phyloP scores from a whole-genome alignment of 2,888 invertebrate genomes.

The Stenurella melanura region DNA sequence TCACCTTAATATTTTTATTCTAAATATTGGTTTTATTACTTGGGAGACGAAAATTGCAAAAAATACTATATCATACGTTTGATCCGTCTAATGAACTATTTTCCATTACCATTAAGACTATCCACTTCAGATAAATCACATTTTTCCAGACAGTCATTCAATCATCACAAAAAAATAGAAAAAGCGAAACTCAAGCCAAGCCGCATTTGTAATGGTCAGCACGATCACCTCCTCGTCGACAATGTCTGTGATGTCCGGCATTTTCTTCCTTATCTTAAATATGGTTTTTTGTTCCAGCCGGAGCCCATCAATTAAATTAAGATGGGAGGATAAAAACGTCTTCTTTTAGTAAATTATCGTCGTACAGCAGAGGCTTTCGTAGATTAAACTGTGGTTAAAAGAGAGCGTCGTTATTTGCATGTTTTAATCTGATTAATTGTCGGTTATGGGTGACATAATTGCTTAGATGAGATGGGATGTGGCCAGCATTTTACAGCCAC shows the following conservation, averaged over 20 bases:
- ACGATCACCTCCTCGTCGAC: slow-evolving; percentile 1
- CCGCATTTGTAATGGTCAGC: slow-evolving; percentile 1
- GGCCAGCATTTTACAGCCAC: background rate
- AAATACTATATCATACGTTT: too few relatives aligned
- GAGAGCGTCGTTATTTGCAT: slow-evolving; percentile 4
- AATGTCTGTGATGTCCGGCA: slow-evolving; percentile 6
- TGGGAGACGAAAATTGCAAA: too few relatives aligned
- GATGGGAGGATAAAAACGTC: slow-evolving; percentile 12
- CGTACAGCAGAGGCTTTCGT: background rate
- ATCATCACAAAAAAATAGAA: background rate
- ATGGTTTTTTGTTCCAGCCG: slow-evolving; percentile 17
- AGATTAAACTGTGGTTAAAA: slow-evolving; percentile 4
- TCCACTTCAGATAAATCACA: background rate
- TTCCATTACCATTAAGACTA: background rate
- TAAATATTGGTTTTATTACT: too few relatives aligned
- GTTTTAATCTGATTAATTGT: slow-evolving; percentile 6
- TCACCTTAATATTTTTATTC: too few relatives aligned
- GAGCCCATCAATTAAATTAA: slow-evolving; percentile 20
- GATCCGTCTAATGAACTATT: background rate
- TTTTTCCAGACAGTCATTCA: background rate
- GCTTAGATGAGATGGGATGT: background rate
- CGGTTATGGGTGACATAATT: slow-evolving; percentile 3
- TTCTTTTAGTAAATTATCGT: slow-evolving; percentile 10
- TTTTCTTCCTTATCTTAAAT: slow-evolving; percentile 12
- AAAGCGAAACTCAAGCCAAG: background rate